These are phyloP conservation scores for Neoseiulus cucumeris DNA, from an alignment of 1,140 invertebrate species.

Conservation along the genomic window DNA sequence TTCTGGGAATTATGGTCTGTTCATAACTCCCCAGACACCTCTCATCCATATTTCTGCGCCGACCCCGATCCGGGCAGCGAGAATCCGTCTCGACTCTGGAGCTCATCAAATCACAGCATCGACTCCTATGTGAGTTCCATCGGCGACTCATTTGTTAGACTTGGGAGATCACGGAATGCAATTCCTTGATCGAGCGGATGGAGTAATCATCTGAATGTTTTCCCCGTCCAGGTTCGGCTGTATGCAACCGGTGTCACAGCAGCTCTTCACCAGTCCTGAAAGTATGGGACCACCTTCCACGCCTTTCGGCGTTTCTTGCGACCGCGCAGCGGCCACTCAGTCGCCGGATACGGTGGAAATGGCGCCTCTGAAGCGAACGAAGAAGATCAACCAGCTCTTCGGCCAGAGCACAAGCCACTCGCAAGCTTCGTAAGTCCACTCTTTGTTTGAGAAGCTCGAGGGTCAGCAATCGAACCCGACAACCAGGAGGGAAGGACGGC, in stretches of 20 bases:
- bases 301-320: not conserved
- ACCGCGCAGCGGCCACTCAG: not conserved
- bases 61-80: not conserved
- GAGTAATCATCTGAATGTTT: not conserved
- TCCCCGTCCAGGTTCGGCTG: not conserved
- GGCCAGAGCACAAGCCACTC: not conserved
- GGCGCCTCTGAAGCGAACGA: not conserved
- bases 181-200: too few species aligned
- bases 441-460: too few species aligned
- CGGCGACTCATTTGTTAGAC: not conserved
- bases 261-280: not conserved
- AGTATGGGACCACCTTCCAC: not conserved
- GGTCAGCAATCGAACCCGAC: too few species aligned
- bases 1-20: slow-evolving; percentile 1
- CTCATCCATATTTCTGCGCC: not conserved
- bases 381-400: slow-evolving; percentile 8
- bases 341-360: not conserved
- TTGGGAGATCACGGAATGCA: too few species aligned
- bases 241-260: slow-evolving; percentile 1
- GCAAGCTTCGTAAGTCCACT: not conserved
- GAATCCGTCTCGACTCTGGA: not conserved
- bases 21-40: not conserved
- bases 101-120: not conserved
- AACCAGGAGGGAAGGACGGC: too few species aligned
- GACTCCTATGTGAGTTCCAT: not conserved